phyloP scores from a whole-genome alignment of 2,888 invertebrate species.

The Pecten maximus region DNA sequence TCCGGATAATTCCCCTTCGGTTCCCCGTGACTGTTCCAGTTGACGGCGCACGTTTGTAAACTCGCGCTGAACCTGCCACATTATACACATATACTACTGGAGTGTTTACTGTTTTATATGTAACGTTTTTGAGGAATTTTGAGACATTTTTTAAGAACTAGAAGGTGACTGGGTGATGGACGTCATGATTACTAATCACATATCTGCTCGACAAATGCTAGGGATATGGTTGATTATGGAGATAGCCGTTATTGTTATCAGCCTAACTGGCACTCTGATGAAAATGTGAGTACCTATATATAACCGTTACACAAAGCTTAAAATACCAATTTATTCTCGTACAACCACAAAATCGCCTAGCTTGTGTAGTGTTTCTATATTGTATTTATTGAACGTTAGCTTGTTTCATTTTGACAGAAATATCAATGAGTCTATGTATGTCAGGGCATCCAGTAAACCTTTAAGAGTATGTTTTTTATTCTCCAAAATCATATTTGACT shows the following conservation, averaged over 20 bases:
- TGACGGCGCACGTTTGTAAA: constrained; percentile 21
- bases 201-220: constrained; percentile 1
- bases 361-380: too few species aligned
- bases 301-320: not conserved
- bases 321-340: too few species aligned
- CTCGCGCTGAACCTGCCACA: not conserved
- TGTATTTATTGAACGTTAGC: too few species aligned
- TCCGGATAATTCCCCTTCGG: not conserved
- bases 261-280: not conserved
- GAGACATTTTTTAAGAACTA: not conserved
- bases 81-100: not conserved
- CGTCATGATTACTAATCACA: not conserved
- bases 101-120: not conserved
- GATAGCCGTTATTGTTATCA: not conserved
- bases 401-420: too few species aligned
- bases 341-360: too few species aligned
- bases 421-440: too few species aligned
- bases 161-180: not conserved
- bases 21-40: not conserved
- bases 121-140: not conserved
- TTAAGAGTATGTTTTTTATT: too few species aligned
- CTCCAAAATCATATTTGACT: too few species aligned
- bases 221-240: constrained; percentile 15
- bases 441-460: too few species aligned
- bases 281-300: constrained; percentile 11